Evolutionary conservation across 1,140 invertebrate species (phyloP).

Genomic region (Acyrthosiphon pisum): DNA sequence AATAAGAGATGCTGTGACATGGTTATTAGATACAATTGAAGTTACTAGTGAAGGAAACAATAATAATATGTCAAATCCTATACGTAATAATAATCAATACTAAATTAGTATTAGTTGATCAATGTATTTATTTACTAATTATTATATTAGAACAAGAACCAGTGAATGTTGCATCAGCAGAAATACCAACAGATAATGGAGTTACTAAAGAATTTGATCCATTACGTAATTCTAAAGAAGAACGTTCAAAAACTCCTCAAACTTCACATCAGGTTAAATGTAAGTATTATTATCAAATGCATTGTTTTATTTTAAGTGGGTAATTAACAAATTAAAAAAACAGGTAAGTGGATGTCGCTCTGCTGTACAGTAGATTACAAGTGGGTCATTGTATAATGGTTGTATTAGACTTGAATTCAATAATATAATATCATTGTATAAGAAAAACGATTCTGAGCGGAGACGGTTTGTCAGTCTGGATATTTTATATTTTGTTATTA

Average conservation of each 20-base stretch:
- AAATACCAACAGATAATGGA: conserved; percentile 44
- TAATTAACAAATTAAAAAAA: too few species aligned
- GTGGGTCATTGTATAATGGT: too few species aligned
- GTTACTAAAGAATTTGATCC: conserved; percentile 53
- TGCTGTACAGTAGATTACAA: too few species aligned
- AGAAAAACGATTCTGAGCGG: too few species aligned
- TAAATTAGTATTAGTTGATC: neutral
- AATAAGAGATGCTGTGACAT: conserved; percentile 70
- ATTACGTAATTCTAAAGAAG: conserved; percentile 42
- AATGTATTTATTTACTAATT: neutral
- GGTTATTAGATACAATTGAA: conserved; percentile 69
- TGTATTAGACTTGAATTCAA: too few species aligned
- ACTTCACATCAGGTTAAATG: conserved; percentile 12
- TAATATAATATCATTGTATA: too few species aligned
- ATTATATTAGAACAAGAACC: conserved; percentile 31
- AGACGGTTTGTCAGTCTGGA: too few species aligned
- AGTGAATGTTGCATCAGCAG: conserved; percentile 9
- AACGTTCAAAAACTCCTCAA: conserved; percentile 44
- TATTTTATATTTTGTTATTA: too few species aligned
- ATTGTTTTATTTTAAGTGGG: neutral
- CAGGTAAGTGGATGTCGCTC: too few species aligned
- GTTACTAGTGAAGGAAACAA: conserved; percentile 33
- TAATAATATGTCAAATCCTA: conserved; percentile 11
- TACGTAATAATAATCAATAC: conserved; percentile 15
- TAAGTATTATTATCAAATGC: neutral